Evolutionary conservation across 2,797 vertebrate genomes (phyloP).

Genomic region (Aselliscus stoliczkanus): DNA sequence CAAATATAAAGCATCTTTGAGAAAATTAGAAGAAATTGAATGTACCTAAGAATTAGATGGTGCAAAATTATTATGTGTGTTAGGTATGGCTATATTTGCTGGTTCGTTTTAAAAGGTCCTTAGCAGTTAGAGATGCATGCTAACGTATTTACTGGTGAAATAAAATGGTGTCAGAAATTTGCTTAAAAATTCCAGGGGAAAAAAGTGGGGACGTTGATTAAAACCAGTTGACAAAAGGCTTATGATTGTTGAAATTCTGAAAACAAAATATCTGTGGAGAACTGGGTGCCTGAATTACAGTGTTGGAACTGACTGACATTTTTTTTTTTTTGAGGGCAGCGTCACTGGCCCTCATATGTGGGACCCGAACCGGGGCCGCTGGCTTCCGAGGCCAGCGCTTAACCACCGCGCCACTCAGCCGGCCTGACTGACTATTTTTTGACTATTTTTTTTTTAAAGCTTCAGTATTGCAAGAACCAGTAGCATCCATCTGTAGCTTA

Average conservation of each 20-base stretch:
- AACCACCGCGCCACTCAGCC: no score
- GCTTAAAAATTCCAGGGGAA: neutral
- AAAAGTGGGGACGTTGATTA: neutral
- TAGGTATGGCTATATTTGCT: neutral
- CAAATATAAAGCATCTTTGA: neutral
- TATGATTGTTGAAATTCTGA: neutral
- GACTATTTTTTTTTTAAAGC: no score
- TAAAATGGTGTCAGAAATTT: neutral
- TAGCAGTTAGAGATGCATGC: neutral
- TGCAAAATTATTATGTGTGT: constrained; percentile 4
- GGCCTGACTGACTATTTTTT: no score
- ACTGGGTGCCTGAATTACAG: neutral
- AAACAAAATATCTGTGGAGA: constrained; percentile 11
- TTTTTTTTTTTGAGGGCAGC: no score
- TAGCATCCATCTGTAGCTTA: neutral
- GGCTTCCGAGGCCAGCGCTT: no score
- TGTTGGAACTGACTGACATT: neutral
- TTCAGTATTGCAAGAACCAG: neutral
- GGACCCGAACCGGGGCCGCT: no score
- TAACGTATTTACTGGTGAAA: neutral
- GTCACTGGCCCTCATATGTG: no score
- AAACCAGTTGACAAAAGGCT: constrained; percentile 1
- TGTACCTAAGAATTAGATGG: neutral
- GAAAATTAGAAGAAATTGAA: neutral
- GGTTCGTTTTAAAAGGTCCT: neutral